Conservation (phyloP, 1,140 invertebrate species). For the Drosophila ogumai region DNA sequence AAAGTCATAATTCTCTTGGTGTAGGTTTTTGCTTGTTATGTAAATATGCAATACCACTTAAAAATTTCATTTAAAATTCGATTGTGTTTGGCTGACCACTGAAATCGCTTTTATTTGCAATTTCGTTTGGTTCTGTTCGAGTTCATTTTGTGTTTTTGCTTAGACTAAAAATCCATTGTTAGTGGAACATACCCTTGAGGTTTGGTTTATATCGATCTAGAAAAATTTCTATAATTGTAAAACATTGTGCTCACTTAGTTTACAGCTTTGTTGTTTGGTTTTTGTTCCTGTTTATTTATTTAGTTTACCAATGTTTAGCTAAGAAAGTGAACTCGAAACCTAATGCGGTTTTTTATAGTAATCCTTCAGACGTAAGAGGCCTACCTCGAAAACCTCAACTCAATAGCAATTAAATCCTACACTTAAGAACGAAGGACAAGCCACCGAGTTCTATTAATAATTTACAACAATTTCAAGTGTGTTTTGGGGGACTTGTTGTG, state of each 20-base stretch:
- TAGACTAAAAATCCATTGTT: background rate
- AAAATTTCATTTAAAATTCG: conserved; percentile 23
- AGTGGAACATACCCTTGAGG: background rate
- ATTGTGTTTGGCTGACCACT: conserved; percentile 15
- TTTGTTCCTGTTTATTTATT: too few species aligned
- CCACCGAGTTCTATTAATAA: conserved; percentile 43
- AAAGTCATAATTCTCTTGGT: background rate
- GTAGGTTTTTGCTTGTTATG: background rate
- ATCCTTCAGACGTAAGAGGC: background rate
- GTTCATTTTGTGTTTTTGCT: background rate
- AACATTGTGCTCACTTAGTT: background rate
- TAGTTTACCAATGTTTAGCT: background rate
- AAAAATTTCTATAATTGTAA: background rate
- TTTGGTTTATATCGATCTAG: background rate
- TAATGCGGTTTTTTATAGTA: background rate
- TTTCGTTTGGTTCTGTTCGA: conserved; percentile 1
- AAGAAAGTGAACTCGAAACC: background rate
- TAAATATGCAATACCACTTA: background rate
- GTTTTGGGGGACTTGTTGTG: conserved; percentile 5
- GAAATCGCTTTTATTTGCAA: conserved; percentile 5
- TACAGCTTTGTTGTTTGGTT: background rate
- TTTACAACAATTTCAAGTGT: conserved; percentile 30
- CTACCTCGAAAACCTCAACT: background rate
- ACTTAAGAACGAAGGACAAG: background rate
- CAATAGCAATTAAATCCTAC: background rate